Base-by-base conservation (phyloP, 2,113 vertebrate genomes). In the Solea senegalensis region DNA sequence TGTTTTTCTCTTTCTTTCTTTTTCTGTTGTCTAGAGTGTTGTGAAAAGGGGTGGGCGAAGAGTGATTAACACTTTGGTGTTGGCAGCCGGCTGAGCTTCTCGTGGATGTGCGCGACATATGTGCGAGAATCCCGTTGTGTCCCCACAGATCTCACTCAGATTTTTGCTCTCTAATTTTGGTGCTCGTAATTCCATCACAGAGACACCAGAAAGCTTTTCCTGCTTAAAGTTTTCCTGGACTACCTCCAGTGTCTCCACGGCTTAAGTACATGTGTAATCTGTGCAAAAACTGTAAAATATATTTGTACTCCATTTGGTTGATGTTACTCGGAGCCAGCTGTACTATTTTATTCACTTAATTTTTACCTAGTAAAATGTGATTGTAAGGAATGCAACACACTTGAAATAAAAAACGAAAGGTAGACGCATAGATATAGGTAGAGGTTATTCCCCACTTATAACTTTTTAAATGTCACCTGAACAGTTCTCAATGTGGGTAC, bases 61-160 rank as follows among this genome's bases (percentile, higher is more conserved):
- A 88, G 76, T 66, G 82, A 82, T 74, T 81, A 91, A 71, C 85
- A 67, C 78, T 85, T 85, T 65, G 69, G 84, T 80, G 76, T 49
- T 86, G 82, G 82, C 86, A 88, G 78, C 82, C 69, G 9, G 80
- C 78, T 76, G 80, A 67, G 84, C 78, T 65, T 68, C 84, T 82
- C 75, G 46, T 72, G 63, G 80, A 80, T 78, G 82, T 82, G 75
- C 67, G n/a, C n/a, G 80, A 80, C 89, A 85, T 90, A 90, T 89
- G 89, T 88, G 84, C 58, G 61, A 76, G 86, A 76, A 89, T 88
- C 84, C 87, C 77, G 83, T 78, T 88, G 88, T 75, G 82, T 80
- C 73, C 67, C 79, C 77, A 74, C 82, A 83, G 82, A 85, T 86
- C 84, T 83, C 15, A 54, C 82, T 82, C 13, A 50, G 81, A 85